Conservation (phyloP, 2,888 invertebrate species). For the Meloe dianella region DNA sequence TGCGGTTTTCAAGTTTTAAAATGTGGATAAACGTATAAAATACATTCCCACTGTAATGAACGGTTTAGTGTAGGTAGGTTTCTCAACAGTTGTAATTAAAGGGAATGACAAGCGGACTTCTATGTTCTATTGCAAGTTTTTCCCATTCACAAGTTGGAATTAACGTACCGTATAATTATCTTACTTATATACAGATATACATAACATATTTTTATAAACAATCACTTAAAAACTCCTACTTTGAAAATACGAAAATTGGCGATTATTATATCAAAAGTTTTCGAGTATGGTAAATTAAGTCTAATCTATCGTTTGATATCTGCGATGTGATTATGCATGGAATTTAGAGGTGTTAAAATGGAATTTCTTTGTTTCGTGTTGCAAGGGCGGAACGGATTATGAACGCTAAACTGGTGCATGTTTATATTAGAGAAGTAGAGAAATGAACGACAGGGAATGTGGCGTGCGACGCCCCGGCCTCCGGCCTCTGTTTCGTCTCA, state of each 20-base stretch:
- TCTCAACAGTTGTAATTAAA: conserved; percentile 45
- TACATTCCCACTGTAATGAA: conserved; percentile 40
- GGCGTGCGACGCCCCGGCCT: conserved; percentile 37
- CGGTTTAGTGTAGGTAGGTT: conserved; percentile 43
- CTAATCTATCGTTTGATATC: background rate
- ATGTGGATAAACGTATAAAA: conserved; percentile 19
- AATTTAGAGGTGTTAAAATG: background rate
- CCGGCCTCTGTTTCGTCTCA: conserved; percentile 34
- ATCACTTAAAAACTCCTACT: too few species aligned
- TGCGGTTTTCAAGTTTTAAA: conserved; percentile 1
- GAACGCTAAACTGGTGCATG: conserved; percentile 7
- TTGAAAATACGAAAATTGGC: too few species aligned
- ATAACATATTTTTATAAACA: background rate
- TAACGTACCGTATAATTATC: conserved; percentile 37
- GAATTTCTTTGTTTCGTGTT: conserved; percentile 2
- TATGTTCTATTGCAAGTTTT: conserved; percentile 43
- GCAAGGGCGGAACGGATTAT: background rate
- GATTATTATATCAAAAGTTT: background rate
- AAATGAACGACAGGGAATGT: conserved; percentile 38
- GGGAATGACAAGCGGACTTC: conserved; percentile 45
- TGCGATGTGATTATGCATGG: background rate
- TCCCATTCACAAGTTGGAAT: conserved; percentile 42
- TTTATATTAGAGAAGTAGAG: conserved; percentile 5
- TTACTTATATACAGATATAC: background rate
- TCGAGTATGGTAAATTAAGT: too few species aligned